These are phyloP conservation scores for Siniperca scherzeri DNA, from an alignment of 2,797 vertebrate genomes.

Conservation along the genomic window DNA sequence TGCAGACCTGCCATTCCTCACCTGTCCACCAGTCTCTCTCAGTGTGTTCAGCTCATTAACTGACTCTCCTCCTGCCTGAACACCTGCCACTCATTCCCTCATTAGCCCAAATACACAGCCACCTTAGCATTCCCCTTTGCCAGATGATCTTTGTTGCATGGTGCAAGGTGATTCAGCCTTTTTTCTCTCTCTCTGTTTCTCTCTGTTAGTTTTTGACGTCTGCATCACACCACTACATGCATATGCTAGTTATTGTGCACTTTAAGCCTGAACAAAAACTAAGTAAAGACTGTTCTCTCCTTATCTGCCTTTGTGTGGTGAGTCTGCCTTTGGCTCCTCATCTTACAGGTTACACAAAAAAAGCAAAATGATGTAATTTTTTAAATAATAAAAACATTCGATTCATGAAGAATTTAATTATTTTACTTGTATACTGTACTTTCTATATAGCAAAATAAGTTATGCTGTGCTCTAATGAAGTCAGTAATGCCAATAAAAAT, in stretches of 20 bases:
- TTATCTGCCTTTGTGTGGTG: neutral
- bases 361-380: neutral
- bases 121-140: neutral
- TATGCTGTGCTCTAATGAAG: conserved; percentile 17
- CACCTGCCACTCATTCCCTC: conserved; percentile 18
- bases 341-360: neutral
- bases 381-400: neutral
- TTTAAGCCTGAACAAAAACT: neutral
- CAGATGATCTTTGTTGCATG: neutral
- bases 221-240: neutral
- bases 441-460: neutral
- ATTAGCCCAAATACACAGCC: conserved; percentile 15
- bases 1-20: conserved; percentile 17
- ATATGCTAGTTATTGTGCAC: neutral
- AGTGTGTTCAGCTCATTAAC: conserved; percentile 29
- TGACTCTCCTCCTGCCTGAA: neutral
- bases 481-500: conserved; percentile 10
- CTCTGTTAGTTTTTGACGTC: neutral
- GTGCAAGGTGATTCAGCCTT: neutral
- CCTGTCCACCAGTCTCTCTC: conserved; percentile 24
- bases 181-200: neutral
- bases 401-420: neutral
- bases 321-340: neutral
- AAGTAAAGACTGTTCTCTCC: neutral
- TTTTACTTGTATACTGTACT: neutral